Base-by-base conservation (phyloP, 2,113 vertebrate genomes). In the Carollia perspicillata region DNA sequence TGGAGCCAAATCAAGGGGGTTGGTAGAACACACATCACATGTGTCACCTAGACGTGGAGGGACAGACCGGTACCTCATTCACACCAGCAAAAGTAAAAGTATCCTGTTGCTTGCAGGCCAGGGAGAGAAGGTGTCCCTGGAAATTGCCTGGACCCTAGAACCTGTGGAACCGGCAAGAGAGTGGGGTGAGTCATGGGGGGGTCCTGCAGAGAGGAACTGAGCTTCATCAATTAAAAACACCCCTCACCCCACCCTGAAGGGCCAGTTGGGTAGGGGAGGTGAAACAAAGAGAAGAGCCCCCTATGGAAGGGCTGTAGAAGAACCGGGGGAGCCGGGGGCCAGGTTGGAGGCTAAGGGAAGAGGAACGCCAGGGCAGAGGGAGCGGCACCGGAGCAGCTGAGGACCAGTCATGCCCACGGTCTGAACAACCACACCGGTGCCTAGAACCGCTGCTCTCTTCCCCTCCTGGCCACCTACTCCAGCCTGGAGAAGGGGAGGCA, bases 41-140 rank as follows among this genome's bases (percentile, higher is more conserved):
- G 5, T 20, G 47, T 28, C 49, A 3, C n/a, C 11, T n/a, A 26
- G 79, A 5, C 0, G 13, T 20, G 22, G 10, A 37, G 13, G 40
- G n/a, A n/a, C 20, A 60, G 55, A 8, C 1, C 20, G 2, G 28
- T 40, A 9, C 12, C 55, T 37, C 55, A 55, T 0, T 60, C 22
- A n/a, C 8, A 6, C 3, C 10, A 47, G 40, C 8, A 69, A 30
- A 17, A 28, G 51, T 22, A 28, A 26, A 74, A 90, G n/a, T 28
- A 44, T 4, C 60, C 44, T 33, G 3, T 26, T 77, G 18, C n/a
- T 6, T 23, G n/a, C 3, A 40, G 17, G 26, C 49, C n/a, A 63
- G 40, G 33, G 28, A 51, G 23, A 6, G 30, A 28, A 2, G 1
- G 12, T 2, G 0, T 30, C 10, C 0, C 4, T 28, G 8, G 33